Evolutionary conservation across 2,888 invertebrate species (phyloP), one percentile per base, ranked within the genome.

Genomic region (Acanthococcus lagerstroemiae): DNA sequence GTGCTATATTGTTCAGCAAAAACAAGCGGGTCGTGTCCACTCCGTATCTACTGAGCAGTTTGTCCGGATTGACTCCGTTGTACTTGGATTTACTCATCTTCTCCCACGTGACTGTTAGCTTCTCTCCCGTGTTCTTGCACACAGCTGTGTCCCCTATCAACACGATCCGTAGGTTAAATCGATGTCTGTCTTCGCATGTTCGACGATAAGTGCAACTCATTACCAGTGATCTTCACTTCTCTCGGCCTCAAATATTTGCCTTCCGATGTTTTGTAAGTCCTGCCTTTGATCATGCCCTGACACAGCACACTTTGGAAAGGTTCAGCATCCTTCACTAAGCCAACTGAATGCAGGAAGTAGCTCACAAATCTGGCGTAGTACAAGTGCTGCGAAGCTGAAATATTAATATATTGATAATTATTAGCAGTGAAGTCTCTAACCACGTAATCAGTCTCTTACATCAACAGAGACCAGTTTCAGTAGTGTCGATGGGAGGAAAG

Each of bases 31-130:
- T 93, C 17, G 93, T 87, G 76, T 99, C 97, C 69, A 87, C 83
- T 1, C 97, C 95, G 78, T 90, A 90, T 70, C 84, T 80, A 1
- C 80, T 75, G 65, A 97, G 80, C 75, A 96, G 82, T 63, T 85
- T 83, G 71, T 84, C 81, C 12, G 96, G 97, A 77, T 93, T 90
- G n/a, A 93, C 88, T 0, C 99, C 99, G 78, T 99, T 99, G 71
- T 85, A 80, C 77, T 97, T 99, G 0, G 97, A 97, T 79, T 99
- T 99, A 72, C 95, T 95, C 99, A 99, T 99, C 81, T 99, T 99
- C 75, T 99, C 97, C 92, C 93, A 97, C 26, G 83, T 79, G 69
- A 84, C 81, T 12, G 81, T 76, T 0, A 97, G 85, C 7, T 82
- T 77, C 70, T 84, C 81, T 25, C 85, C 84, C 1, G 86, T 86